Conservation (phyloP, 2,113 vertebrate genomes). For the Tretioscincus oriximinensis region DNA sequence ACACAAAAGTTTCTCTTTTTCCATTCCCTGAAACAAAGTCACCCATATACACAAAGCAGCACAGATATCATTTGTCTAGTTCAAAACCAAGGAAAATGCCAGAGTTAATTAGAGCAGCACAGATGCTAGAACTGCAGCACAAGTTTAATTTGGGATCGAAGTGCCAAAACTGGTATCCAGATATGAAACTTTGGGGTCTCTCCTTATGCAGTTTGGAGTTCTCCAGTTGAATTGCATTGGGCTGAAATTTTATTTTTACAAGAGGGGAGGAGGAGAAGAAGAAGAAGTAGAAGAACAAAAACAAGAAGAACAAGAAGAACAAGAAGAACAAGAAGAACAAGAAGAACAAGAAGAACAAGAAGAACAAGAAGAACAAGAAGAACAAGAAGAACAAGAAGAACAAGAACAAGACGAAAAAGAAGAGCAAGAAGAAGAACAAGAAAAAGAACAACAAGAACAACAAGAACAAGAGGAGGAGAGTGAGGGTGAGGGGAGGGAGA, state of each 20-base stretch:
- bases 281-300: too few relatives aligned
- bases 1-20: neutral
- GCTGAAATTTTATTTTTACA: neutral
- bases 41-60: neutral
- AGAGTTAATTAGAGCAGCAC: slow-evolving; percentile 20
- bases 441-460: too few relatives aligned
- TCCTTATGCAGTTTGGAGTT: neutral
- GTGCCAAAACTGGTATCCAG: neutral
- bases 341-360: too few relatives aligned
- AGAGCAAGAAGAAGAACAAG: too few relatives aligned
- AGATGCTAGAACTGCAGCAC: neutral
- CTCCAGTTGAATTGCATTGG: neutral
- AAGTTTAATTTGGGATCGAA: neutral
- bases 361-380: too few relatives aligned
- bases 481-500: too few relatives aligned
- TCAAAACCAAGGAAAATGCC: slow-evolving; percentile 7
- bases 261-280: neutral
- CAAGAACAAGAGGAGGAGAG: too few relatives aligned
- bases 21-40: slow-evolving; percentile 10
- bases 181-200: neutral
- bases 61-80: slow-evolving; percentile 3
- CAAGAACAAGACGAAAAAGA: too few relatives aligned
- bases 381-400: too few relatives aligned
- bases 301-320: too few relatives aligned
- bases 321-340: too few relatives aligned